Percentiles rank a stretch among this genome's conserved stretches.
phyloP scores from a whole-genome alignment of 2,113 vertebrate genomes.

The Centropus unirufus region DNA sequence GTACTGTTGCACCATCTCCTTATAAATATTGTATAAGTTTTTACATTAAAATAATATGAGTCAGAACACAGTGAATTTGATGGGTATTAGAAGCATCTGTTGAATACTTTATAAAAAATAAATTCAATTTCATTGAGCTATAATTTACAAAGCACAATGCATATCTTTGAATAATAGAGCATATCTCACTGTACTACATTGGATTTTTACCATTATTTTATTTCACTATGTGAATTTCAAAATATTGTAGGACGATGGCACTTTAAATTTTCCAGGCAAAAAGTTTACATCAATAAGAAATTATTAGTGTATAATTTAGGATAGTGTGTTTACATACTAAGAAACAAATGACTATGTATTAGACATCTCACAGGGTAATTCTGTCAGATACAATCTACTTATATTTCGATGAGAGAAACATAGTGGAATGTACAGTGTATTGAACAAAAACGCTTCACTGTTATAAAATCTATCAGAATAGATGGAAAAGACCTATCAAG shows the following conservation, averaged over 20 bases:
- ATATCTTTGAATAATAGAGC: conserved; percentile 7
- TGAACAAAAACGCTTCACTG: background rate
- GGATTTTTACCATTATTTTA: background rate
- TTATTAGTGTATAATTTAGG: background rate
- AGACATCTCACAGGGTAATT: background rate
- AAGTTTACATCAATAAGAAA: background rate
- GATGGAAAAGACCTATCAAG: background rate
- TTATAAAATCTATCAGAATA: background rate
- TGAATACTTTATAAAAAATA: conserved; percentile 63
- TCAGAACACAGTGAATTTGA: conserved; percentile 50
- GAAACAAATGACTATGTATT: background rate
- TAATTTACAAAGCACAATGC: conserved; percentile 51
- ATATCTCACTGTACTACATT: background rate
- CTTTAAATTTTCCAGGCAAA: background rate
- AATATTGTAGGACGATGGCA: background rate
- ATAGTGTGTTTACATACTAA: background rate
- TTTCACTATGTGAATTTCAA: background rate
- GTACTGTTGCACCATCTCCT: conserved; percentile 50
- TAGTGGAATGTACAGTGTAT: background rate
- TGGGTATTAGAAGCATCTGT: conserved; percentile 62
- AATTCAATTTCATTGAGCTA: conserved; percentile 31
- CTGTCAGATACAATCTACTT: background rate
- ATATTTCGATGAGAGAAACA: background rate
- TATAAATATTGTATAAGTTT: conserved; percentile 74
- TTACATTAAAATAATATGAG: conserved; percentile 74